Base-by-base conservation (phyloP, 2,888 invertebrate genomes). In the Sinotaia quadrata region DNA sequence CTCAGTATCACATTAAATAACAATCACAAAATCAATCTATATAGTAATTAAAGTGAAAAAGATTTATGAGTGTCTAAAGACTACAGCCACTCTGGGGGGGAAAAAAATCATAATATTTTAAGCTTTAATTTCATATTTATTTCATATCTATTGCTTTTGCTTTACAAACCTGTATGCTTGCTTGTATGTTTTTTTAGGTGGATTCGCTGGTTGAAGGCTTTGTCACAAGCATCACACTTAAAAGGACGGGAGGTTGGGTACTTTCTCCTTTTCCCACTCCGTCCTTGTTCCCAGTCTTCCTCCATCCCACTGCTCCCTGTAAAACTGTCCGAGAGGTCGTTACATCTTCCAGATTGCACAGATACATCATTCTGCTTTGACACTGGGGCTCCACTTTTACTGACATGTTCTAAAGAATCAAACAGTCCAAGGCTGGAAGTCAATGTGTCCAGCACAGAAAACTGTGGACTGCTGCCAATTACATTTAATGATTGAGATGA, bases 181-280 rank as follows among this genome's bases (percentile, higher is more conserved):
- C 86, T 87, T 76, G 84, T 84, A 74, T 88, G 88, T 72, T 88
- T 88, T 73, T 85, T 86, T 51, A 88, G 79, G 72, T 88, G 88
- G 36, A 88, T 87, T 51, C 87, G 77, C 75, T 88, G 88, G 66
- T 87, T 87, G 72, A 88, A 88, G 2, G 85, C 81, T 56, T 86
- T 75, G 29, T 80, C 78, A 78, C 88, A 88, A 41, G 81, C 75
- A 24, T 81, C 81, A 79, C 88, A 88, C 61, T 85, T 85, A 73
- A 85, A 88, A 4, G 86, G 86, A 56, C 81, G 77, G 5, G 83
- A 79, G 0, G 83, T 83, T 0, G 83, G 83, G 65, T 84, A 83
- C 1, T 79, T 69, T 12, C 84, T 71, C 18, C 84, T 71, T 63
- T 80, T 82, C 72, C 60, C 65, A 1, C 24, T 24, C 18, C 57